These are phyloP conservation scores for Gonioctena quinquepunctata DNA, from an alignment of 1,140 invertebrate genomes.

Conservation along the genomic window DNA sequence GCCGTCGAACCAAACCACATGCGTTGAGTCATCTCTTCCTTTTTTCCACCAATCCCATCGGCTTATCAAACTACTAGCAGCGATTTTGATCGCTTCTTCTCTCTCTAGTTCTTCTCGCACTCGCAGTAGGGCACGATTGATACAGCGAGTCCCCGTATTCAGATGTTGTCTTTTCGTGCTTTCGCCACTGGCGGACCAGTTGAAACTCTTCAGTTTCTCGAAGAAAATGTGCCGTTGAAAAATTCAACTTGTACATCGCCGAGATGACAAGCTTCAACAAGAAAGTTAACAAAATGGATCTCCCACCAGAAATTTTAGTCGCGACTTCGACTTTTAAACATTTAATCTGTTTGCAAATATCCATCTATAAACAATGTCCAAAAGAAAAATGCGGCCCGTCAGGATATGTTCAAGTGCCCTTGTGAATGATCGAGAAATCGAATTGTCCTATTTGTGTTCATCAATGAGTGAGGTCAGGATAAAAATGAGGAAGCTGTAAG, in stretches of 20 bases:
- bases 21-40: neutral
- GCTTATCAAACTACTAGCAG: neutral
- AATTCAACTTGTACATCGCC: neutral
- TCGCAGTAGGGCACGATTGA: neutral
- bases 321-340: neutral
- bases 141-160: neutral
- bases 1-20: neutral
- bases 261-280: conserved; percentile 16
- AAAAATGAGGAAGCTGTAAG: conserved; percentile 30
- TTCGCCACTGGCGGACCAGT: conserved; percentile 14
- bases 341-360: conserved; percentile 17
- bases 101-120: neutral
- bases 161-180: neutral
- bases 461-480: conserved; percentile 23
- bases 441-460: conserved; percentile 9
- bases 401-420: conserved; percentile 30
- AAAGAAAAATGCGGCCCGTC: conserved; percentile 24
- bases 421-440: conserved; percentile 29
- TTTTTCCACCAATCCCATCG: neutral
- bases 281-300: conserved; percentile 26
- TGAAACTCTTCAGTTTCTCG: conserved; percentile 1
- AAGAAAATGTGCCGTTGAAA: neutral
- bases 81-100: neutral
- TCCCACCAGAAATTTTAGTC: neutral
- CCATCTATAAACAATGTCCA: conserved; percentile 28